Evolutionary conservation across 2,113 vertebrate genomes (phyloP).

Genomic region (Diadophis punctatus): DNA sequence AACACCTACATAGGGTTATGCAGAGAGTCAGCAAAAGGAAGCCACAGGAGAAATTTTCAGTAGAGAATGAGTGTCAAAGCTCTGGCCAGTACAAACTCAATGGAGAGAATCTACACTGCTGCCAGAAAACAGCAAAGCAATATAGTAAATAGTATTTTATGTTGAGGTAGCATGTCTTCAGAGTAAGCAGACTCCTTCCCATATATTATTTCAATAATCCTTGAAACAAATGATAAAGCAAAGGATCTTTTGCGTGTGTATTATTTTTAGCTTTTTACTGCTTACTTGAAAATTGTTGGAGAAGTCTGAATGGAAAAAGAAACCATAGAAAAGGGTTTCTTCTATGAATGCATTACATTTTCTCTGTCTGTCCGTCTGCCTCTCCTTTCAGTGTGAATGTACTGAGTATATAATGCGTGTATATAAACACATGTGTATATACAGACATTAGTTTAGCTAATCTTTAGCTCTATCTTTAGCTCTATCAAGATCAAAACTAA

Average conservation of each 20-base stretch:
- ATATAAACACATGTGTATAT: background rate
- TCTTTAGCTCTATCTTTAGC: background rate
- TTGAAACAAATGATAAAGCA: background rate
- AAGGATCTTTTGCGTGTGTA: background rate
- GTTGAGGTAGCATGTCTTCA: background rate
- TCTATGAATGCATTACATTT: background rate
- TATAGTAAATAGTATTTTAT: background rate
- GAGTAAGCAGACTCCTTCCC: background rate
- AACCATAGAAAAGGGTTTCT: background rate
- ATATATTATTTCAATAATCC: background rate
- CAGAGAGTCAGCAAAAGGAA: background rate
- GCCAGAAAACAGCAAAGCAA: conserved; percentile 7
- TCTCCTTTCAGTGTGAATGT: background rate
- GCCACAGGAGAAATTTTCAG: background rate
- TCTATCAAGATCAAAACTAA: background rate
- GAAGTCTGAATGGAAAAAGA: background rate
- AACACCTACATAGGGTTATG: background rate
- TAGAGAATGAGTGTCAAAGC: background rate
- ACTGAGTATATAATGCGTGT: background rate
- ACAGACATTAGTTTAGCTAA: background rate
- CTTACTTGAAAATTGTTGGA: background rate
- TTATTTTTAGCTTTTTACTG: background rate
- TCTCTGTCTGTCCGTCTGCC: background rate
- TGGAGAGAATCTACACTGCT: conserved; percentile 12
- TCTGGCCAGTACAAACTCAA: background rate